These are phyloP conservation scores for Cryptus viduatorius DNA, from an alignment of 2,888 invertebrate species.

Conservation along the genomic window DNA sequence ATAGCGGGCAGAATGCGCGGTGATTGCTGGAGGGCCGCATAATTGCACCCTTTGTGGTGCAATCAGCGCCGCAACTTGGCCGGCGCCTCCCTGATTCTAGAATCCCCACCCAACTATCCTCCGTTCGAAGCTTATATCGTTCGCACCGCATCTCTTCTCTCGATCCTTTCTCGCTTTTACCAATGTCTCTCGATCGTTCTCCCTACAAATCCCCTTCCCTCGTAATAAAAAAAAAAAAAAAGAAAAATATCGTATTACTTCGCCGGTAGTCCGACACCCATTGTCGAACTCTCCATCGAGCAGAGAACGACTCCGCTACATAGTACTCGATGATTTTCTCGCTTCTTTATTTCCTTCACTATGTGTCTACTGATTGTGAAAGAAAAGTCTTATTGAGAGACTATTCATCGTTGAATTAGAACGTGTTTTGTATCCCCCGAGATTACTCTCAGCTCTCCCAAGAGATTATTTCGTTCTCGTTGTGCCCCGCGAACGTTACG, in stretches of 20 bases:
- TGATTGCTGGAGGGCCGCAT: constrained; percentile 85
- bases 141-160: not conserved
- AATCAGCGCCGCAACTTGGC: constrained; percentile 84
- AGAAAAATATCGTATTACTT: constrained; percentile 64
- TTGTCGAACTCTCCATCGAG: constrained; percentile 60
- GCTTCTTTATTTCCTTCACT: constrained; percentile 18
- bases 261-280: constrained; percentile 27
- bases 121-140: constrained; percentile 24
- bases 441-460: constrained; percentile 1
- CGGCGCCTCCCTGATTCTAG: constrained; percentile 74
- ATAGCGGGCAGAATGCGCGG: constrained; percentile 84
- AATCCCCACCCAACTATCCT: constrained; percentile 15
- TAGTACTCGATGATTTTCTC: constrained; percentile 37
- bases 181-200: constrained; percentile 32
- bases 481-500: not conserved
- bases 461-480: not conserved
- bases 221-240: constrained; percentile 25
- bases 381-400: constrained; percentile 56
- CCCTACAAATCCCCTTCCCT: constrained; percentile 34
- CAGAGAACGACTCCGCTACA: not conserved
- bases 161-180: constrained; percentile 22
- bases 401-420: constrained; percentile 57
- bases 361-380: constrained; percentile 47
- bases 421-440: constrained; percentile 18
- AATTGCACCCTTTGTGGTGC: constrained; percentile 85